Conservation (phyloP, 2,888 invertebrate genomes). For the Morpho achilles region DNA sequence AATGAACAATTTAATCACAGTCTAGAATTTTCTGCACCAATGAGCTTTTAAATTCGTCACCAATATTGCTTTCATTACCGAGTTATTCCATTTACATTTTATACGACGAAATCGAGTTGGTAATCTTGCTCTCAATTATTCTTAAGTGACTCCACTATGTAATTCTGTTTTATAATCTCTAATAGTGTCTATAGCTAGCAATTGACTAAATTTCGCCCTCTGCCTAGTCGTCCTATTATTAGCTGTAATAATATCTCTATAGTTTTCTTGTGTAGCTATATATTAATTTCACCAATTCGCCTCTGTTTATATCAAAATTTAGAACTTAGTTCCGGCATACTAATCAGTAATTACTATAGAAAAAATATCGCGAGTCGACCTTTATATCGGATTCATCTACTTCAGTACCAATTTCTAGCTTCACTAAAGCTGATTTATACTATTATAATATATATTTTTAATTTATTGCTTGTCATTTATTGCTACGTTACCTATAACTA, state of each 20-base stretch:
- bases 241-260: constrained; percentile 57
- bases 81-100: constrained; percentile 42
- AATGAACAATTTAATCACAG: constrained; percentile 79
- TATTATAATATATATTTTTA: constrained; percentile 47
- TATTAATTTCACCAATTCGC: constrained; percentile 64
- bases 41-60: constrained; percentile 76
- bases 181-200: constrained; percentile 74
- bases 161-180: constrained; percentile 54
- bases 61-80: constrained; percentile 44
- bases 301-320: constrained; percentile 45
- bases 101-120: constrained; percentile 48
- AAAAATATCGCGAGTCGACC: constrained; percentile 67
- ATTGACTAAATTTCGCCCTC: constrained; percentile 71
- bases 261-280: constrained; percentile 60
- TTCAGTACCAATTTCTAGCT: constrained; percentile 75
- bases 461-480: constrained; percentile 71
- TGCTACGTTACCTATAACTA: constrained; percentile 68
- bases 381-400: constrained; percentile 62
- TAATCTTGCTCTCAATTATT: constrained; percentile 52
- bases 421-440: constrained; percentile 64
- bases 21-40: constrained; percentile 78
- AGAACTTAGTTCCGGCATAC: constrained; percentile 54
- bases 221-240: constrained; percentile 67
- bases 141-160: constrained; percentile 57
- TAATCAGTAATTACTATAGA: constrained; percentile 51